These are phyloP conservation scores for Eriocheir sinensis DNA, from an alignment of 1,140 invertebrate genomes.

Conservation along the genomic window DNA sequence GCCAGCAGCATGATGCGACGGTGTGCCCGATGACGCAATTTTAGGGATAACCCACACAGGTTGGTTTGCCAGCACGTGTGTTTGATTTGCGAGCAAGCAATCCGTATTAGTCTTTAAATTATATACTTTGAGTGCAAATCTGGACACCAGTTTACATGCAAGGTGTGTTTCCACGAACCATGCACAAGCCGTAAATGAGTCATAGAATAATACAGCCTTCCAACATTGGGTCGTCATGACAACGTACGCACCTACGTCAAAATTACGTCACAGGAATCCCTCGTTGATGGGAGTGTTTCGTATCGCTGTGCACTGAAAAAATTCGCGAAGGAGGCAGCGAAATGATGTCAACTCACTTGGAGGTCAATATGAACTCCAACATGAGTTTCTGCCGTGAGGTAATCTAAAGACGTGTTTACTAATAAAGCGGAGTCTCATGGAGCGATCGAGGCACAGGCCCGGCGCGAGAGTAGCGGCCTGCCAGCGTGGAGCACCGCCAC, in stretches of 20 bases:
- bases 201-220: background rate
- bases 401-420: background rate
- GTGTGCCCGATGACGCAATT: background rate
- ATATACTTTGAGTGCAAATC: too few relatives aligned
- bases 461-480: conserved; percentile 46
- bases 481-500: conserved; percentile 43
- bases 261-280: conserved; percentile 43
- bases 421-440: background rate
- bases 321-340: too few relatives aligned
- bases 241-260: conserved; percentile 31
- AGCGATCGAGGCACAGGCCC: background rate
- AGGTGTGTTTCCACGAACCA: background rate
- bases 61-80: too few relatives aligned
- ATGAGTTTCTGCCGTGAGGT: background rate
- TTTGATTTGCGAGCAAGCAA: too few relatives aligned
- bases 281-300: background rate
- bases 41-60: background rate
- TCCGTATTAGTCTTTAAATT: too few relatives aligned
- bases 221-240: background rate
- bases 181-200: background rate
- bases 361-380: background rate
- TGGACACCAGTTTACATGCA: background rate
- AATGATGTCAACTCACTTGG: too few relatives aligned
- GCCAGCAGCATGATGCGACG: background rate
- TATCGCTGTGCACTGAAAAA: background rate